A percentile compares a stretch with the other conserved stretches of the same genome.
Conservation (phyloP, 2,797 vertebrate genomes). For the Ctenosaura bakeri region DNA sequence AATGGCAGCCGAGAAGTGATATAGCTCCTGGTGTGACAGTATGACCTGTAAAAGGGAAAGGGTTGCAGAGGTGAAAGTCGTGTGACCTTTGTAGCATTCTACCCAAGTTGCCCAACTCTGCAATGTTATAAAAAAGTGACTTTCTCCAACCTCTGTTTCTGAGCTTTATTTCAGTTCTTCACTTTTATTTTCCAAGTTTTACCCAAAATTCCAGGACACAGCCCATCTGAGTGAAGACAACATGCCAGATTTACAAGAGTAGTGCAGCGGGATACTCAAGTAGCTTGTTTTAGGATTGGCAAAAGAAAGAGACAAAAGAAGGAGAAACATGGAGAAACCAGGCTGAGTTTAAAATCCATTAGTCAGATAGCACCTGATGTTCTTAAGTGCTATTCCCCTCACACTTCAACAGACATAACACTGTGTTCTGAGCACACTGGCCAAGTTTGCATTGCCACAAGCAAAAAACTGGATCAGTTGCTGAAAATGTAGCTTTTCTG, state of each 20-base stretch:
- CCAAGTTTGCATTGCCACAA: conserved; percentile 55
- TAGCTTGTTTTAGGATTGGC: background rate
- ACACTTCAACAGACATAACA: conserved; percentile 53
- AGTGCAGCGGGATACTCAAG: background rate
- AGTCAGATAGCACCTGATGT: conserved; percentile 8
- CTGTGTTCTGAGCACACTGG: conserved; percentile 42
- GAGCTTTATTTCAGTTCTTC: too few species aligned
- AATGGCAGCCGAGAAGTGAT: too few species aligned
- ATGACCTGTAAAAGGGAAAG: too few species aligned
- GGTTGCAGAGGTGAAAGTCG: too few species aligned
- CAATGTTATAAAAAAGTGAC: background rate
- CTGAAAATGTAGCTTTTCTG: conserved; percentile 53
- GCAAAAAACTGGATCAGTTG: conserved; percentile 61
- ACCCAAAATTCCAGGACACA: background rate
- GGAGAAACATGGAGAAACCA: background rate
- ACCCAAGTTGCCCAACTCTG: too few species aligned
- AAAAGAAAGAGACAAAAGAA: background rate
- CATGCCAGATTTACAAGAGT: conserved; percentile 11
- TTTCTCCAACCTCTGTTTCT: background rate
- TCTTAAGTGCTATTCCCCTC: conserved; percentile 57
- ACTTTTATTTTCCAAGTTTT: background rate
- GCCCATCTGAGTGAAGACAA: background rate
- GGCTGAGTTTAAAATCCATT: conserved; percentile 33
- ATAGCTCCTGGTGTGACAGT: too few species aligned
- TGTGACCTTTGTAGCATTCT: too few species aligned